A percentile compares a stretch with the other conserved stretches of the same genome.
Evolutionary conservation across 1,140 invertebrate genomes (phyloP).

Genomic region (Leptinotarsa defecta): DNA sequence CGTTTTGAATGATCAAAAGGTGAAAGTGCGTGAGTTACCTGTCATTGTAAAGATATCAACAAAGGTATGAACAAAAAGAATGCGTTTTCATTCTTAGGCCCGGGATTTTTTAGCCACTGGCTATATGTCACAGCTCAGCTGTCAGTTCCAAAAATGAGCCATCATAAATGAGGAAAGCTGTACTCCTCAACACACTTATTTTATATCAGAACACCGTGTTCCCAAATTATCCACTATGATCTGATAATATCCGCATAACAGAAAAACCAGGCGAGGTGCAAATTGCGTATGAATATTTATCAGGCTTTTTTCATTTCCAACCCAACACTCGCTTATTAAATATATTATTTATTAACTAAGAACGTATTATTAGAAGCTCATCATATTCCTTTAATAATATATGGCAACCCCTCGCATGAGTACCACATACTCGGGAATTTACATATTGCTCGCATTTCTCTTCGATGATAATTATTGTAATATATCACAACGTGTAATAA

Average conservation of each 20-base stretch:
- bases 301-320: slow-evolving; percentile 15
- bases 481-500: slow-evolving; percentile 1
- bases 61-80: too few species aligned
- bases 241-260: background rate
- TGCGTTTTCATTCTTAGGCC: too few species aligned
- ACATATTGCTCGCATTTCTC: slow-evolving; percentile 16
- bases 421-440: background rate
- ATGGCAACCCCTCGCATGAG: slow-evolving; percentile 6
- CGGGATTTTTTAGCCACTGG: too few species aligned
- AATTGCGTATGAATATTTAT: slow-evolving; percentile 16
- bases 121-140: too few species aligned
- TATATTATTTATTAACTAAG: slow-evolving; percentile 16
- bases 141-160: too few species aligned
- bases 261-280: slow-evolving; percentile 9
- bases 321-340: slow-evolving; percentile 14
- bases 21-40: too few species aligned
- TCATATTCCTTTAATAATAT: slow-evolving; percentile 17
- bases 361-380: slow-evolving; percentile 20
- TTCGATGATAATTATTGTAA: background rate
- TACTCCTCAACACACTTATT: too few species aligned
- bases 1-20: too few species aligned
- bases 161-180: too few species aligned
- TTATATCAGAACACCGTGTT: background rate
- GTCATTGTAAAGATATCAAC: too few species aligned
- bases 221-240: background rate